Evolutionary conservation across 2,797 vertebrate genomes (phyloP), one percentile per base, ranked within the genome.

Genomic region (Otolemur crassicaudatus): DNA sequence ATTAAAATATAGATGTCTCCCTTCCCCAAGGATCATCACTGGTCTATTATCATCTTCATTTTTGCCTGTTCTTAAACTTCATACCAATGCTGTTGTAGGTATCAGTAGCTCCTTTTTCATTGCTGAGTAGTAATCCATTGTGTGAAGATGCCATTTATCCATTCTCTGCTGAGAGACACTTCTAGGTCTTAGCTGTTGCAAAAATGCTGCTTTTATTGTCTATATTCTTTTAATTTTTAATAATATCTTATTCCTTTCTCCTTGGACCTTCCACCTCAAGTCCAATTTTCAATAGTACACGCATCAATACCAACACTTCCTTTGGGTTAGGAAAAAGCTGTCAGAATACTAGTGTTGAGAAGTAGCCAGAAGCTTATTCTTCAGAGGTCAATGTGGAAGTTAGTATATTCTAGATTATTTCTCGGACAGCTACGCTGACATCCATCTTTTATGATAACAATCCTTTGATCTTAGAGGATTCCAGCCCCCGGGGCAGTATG

Each of bases 81-180:
- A 19, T 25, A 5, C 46, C 87, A 4, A 2, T 2, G 61, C 76
- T 2, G 4, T 1, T 6, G 60, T 3, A 19, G 10, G 8, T 0
- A 0, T 19, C 20, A 2, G 5, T 27, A 1, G 27, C 20, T 29
- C 13, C 82, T 7, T 56, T 49, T 37, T 37, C 60, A 27, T 2
- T 0, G 58, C 23, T 14, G 69, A 65, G 46, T 6, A 14, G 22
- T 25, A 6, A 19, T 60, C 80, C 13, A 40, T 16, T 17, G 3
- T 67, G 23, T 9, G 75, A 56, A 2, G 11, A 0, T 0, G 2
- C 37, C 7, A 2, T 14, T 29, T 37, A n/a, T 31, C 46, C 17
- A 8, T 11, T 25, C 37, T 27, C 37, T 17, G 58, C 5, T 3
- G 40, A n/a, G 5, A 1, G 22, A 19, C 61, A 0, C 31, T 46